phyloP scores from a whole-genome alignment of 2,888 invertebrate species.

The Vanessa cardui region DNA sequence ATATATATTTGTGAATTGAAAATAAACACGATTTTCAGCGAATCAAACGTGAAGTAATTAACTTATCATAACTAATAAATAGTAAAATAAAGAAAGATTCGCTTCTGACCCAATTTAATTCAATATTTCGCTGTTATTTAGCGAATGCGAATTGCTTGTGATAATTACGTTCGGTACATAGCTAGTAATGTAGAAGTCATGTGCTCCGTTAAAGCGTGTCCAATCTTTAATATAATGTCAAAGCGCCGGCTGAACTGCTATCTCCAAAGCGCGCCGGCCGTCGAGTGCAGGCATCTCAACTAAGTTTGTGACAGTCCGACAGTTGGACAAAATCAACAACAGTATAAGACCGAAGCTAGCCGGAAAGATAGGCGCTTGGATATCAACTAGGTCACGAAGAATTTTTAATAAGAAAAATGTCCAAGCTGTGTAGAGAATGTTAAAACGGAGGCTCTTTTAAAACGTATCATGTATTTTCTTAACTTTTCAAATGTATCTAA shows the following conservation, averaged over 20 bases:
- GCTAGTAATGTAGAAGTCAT: neutral
- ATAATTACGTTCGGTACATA: too few species aligned
- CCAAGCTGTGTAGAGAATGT: neutral
- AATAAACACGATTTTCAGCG: neutral
- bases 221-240: neutral
- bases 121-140: too few species aligned
- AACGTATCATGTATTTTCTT: too few species aligned
- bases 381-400: conserved; percentile 4
- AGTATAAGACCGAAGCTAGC: neutral
- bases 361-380: neutral
- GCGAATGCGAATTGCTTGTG: too few species aligned
- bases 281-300: conserved; percentile 11
- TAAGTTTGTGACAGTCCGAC: conserved; percentile 18
- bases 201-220: neutral
- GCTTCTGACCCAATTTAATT: too few species aligned
- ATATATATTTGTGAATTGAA: neutral
- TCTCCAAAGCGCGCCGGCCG: neutral
- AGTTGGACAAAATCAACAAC: conserved; percentile 15
- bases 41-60: too few species aligned
- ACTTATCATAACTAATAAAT: too few species aligned
- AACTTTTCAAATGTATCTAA: too few species aligned
- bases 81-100: too few species aligned
- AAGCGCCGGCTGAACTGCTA: neutral
- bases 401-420: neutral
- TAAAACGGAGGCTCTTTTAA: neutral